Conservation (phyloP, 2,797 vertebrate species). For the Momotus momota region DNA sequence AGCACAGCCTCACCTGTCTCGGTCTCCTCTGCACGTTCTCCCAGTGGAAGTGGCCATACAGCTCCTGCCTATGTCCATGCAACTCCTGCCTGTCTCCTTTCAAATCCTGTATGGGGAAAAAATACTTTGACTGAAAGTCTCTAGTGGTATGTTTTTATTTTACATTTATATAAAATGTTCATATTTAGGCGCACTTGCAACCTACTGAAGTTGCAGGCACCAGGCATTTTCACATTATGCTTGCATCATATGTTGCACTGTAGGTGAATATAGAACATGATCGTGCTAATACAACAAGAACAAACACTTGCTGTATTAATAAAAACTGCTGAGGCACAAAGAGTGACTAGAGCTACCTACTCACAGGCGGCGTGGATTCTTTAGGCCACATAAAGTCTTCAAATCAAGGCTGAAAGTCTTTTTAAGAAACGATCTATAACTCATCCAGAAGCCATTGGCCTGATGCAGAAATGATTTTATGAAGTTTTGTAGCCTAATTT, state of each 20-base stretch:
- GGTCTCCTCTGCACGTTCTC: not conserved
- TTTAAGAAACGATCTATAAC: not conserved
- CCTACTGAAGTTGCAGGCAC: not conserved
- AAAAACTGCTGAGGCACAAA: constrained; percentile 1
- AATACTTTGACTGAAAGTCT: not conserved
- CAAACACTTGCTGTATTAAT: not conserved
- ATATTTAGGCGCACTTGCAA: not conserved
- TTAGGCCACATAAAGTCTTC: not conserved
- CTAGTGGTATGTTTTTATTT: not conserved
- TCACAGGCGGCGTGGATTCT: not conserved
- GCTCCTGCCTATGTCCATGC: not conserved
- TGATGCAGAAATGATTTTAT: not conserved
- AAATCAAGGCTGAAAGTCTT: not conserved
- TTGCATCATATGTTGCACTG: not conserved
- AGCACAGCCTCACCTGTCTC: not conserved
- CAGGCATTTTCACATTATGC: not conserved
- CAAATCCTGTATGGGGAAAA: not conserved
- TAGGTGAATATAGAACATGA: not conserved
- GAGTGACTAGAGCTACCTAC: not conserved
- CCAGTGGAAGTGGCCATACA: not conserved
- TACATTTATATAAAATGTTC: too few relatives aligned
- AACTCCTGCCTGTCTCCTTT: not conserved
- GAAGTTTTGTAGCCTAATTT: not conserved
- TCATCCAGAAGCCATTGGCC: not conserved
- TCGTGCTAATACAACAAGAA: not conserved